phyloP scores from a whole-genome alignment of 2,113 vertebrate genomes.

The Urocolius indicus region DNA sequence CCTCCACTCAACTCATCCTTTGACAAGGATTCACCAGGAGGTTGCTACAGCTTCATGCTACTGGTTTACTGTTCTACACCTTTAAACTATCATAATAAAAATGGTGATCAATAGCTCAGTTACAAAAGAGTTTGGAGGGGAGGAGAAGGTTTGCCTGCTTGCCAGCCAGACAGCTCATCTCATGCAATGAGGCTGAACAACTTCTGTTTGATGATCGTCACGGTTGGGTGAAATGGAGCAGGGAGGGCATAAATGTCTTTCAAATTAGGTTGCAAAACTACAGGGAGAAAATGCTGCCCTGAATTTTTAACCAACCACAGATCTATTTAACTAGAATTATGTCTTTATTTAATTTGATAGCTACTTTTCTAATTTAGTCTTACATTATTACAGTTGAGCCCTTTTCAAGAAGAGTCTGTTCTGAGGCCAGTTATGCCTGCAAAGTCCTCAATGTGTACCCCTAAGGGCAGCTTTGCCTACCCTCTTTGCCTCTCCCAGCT shows the following conservation, averaged over 20 bases:
- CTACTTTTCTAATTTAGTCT: neutral
- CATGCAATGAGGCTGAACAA: constrained; percentile 54
- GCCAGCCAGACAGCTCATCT: constrained; percentile 27
- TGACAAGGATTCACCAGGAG: neutral
- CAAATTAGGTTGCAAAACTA: constrained; percentile 52
- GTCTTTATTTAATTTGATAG: constrained; percentile 42
- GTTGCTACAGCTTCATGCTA: neutral
- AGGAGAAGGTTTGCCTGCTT: neutral
- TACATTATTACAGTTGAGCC: neutral
- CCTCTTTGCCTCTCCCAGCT: neutral
- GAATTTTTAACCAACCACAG: constrained; percentile 42
- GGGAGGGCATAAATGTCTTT: constrained; percentile 49
- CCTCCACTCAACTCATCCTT: fast-evolving
- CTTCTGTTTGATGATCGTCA: constrained; percentile 44
- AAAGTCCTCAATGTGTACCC: fast-evolving
- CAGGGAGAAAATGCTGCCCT: neutral
- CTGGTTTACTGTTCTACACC: neutral
- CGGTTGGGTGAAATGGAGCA: constrained; percentile 20
- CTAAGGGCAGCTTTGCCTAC: neutral
- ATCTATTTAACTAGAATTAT: neutral
- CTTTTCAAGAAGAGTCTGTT: neutral
- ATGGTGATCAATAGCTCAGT: neutral
- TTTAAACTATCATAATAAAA: neutral
- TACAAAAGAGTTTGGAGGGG: neutral
- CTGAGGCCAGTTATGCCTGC: neutral